A percentile compares a stretch with the other conserved stretches of the same genome.
These are phyloP conservation scores for Serranus cabrilla DNA, from an alignment of 2,797 vertebrate species.

Conservation along the genomic window DNA sequence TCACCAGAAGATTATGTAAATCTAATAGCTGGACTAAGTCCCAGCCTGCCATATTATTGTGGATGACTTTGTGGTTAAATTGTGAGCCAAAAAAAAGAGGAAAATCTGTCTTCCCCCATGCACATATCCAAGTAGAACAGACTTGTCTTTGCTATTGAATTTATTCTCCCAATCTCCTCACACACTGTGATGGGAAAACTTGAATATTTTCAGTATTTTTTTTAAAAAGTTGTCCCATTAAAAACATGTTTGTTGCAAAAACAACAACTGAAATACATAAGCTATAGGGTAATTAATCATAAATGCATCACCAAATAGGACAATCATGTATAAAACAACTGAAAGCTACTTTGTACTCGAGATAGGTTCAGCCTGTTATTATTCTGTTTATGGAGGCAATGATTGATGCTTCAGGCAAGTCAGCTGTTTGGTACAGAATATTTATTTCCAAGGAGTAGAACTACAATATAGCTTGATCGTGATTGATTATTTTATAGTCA, in stretches of 20 bases:
- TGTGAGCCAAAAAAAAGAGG: conserved; percentile 22
- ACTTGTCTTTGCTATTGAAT: background rate
- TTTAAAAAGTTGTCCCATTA: background rate
- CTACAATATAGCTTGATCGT: conserved; percentile 15
- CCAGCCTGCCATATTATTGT: conserved; percentile 29
- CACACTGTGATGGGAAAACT: background rate
- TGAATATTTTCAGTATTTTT: background rate
- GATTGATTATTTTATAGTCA: conserved; percentile 34
- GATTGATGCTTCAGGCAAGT: conserved; percentile 41
- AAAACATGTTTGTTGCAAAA: background rate
- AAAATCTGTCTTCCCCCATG: background rate
- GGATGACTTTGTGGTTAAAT: conserved; percentile 39
- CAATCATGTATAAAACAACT: conserved; percentile 1
- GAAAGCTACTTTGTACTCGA: background rate
- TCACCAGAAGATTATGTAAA: conserved; percentile 58
- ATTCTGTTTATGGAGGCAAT: conserved; percentile 19
- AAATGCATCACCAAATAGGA: conserved; percentile 1
- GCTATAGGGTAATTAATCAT: background rate
- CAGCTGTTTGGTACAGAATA: conserved; percentile 30
- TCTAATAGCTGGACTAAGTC: conserved; percentile 38
- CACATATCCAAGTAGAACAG: background rate
- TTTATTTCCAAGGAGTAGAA: conserved; percentile 24
- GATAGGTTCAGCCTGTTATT: background rate
- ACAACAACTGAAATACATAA: background rate
- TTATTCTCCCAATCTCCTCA: background rate